These are phyloP conservation scores for Heliconius charithonia DNA, from an alignment of 2,888 invertebrate species.

Conservation along the genomic window DNA sequence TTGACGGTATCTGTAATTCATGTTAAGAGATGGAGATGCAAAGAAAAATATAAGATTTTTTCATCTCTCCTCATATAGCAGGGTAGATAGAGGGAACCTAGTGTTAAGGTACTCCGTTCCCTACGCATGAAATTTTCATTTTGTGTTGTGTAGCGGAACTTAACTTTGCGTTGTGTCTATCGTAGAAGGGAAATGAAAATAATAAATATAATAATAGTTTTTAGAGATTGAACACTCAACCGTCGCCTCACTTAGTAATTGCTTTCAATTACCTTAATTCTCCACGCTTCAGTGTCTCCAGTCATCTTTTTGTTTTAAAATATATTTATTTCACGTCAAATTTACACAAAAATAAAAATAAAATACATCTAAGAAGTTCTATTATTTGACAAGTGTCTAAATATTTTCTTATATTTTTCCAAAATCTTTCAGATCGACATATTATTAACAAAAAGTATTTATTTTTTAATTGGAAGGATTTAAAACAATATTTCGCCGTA, in stretches of 20 bases:
- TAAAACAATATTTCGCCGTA: too few relatives aligned
- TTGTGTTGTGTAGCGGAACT: not conserved
- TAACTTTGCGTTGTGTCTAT: not conserved
- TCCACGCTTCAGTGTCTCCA: conserved; percentile 5
- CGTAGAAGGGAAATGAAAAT: not conserved
- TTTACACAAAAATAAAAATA: not conserved
- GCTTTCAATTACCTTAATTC: not conserved
- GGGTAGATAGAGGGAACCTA: not conserved
- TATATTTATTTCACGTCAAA: not conserved
- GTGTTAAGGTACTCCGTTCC: not conserved
- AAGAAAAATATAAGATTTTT: too few relatives aligned
- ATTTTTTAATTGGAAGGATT: too few relatives aligned
- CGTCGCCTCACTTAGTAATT: not conserved
- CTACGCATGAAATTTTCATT: not conserved
- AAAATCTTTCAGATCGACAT: not conserved
- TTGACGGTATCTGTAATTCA: conserved; percentile 16
- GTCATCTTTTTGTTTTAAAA: not conserved
- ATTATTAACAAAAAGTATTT: too few relatives aligned
- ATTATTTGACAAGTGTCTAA: not conserved
- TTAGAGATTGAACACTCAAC: not conserved
- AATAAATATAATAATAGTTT: too few relatives aligned
- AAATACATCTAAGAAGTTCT: not conserved
- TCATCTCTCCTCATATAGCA: too few relatives aligned
- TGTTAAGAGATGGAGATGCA: not conserved
- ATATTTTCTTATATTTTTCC: not conserved